These are phyloP conservation scores for Cyclophora albipunctata DNA, from an alignment of 2,888 invertebrate genomes.

Conservation along the genomic window DNA sequence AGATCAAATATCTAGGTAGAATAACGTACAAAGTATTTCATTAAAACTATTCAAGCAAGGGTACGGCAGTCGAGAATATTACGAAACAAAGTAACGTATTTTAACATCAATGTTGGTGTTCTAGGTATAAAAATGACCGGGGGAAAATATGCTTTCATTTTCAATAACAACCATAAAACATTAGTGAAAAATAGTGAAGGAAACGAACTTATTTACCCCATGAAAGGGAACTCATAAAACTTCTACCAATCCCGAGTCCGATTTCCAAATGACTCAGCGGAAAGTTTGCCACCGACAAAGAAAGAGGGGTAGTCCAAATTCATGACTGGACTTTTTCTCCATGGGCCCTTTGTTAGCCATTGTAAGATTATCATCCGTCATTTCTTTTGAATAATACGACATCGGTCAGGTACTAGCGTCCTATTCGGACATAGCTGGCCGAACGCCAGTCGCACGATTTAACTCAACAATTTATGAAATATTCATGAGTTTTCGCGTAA, in stretches of 20 bases:
- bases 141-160: no score
- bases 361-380: conserved; percentile 33
- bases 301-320: conserved; percentile 16
- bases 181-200: no score
- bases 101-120: no score
- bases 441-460: conserved; percentile 10
- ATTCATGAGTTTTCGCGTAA: conserved; percentile 4
- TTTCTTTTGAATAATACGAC: conserved; percentile 27
- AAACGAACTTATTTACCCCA: not conserved
- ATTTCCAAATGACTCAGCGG: conserved; percentile 21
- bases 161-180: no score
- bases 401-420: conserved; percentile 13
- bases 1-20: no score
- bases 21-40: no score
- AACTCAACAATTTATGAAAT: conserved; percentile 3
- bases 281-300: conserved; percentile 18
- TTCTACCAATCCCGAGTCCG: conserved; percentile 11
- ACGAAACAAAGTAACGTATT: no score
- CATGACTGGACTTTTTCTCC: conserved; percentile 27
- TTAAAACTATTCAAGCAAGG: no score
- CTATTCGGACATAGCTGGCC: conserved; percentile 12
- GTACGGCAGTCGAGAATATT: no score
- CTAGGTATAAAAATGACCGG: no score
- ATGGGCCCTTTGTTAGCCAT: conserved; percentile 13
- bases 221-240: conserved; percentile 16